Evolutionary conservation across 2,797 vertebrate species (phyloP).

Genomic region (Paguma larvata): DNA sequence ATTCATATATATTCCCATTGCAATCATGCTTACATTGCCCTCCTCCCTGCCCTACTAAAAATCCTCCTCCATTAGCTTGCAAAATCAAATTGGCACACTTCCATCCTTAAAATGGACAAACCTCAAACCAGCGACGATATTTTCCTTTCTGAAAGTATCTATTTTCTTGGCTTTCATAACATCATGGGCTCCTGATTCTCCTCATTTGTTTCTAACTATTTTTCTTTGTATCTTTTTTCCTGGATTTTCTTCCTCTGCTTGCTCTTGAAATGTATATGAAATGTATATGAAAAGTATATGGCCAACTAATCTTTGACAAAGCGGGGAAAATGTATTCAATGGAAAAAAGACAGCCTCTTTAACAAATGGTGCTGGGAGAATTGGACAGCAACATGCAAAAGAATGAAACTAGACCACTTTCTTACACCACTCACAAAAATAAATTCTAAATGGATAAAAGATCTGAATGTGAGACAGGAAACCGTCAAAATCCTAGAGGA

Average conservation of each 20-base stretch:
- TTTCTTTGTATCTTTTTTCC: neutral
- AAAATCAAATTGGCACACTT: neutral
- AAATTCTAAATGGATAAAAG: too few species aligned
- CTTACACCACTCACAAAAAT: too few species aligned
- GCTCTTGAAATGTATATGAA: neutral
- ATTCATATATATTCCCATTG: neutral
- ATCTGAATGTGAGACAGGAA: too few species aligned
- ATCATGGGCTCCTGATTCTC: neutral
- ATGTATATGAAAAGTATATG: too few species aligned
- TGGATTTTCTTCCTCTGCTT: neutral
- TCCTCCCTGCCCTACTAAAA: neutral
- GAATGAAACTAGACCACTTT: too few species aligned
- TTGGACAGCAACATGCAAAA: too few species aligned
- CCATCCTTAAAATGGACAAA: neutral
- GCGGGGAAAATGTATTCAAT: too few species aligned
- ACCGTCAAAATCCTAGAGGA: too few species aligned
- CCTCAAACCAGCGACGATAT: neutral
- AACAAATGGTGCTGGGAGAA: too few species aligned
- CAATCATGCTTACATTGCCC: neutral
- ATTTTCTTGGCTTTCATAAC: neutral
- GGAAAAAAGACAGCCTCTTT: too few species aligned
- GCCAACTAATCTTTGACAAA: too few species aligned
- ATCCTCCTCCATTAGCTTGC: neutral
- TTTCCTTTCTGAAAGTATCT: neutral
- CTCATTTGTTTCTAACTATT: neutral